These are phyloP conservation scores for Popillia japonica DNA, from an alignment of 1,140 invertebrate genomes.

Conservation along the genomic window DNA sequence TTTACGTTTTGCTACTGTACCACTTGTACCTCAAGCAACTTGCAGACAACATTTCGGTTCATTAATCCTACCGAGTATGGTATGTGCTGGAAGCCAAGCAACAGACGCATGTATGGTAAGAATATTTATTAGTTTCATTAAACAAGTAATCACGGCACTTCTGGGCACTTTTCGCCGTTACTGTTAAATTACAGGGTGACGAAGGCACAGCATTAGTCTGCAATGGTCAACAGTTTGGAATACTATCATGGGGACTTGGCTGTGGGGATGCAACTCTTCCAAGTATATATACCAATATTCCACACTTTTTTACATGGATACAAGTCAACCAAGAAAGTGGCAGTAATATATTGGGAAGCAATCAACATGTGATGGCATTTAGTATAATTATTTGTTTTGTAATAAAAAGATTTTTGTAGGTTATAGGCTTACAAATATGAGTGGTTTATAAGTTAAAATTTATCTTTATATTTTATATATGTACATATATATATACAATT, in stretches of 20 bases:
- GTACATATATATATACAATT: no score
- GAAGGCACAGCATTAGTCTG: background rate
- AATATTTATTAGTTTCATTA: background rate
- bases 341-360: background rate
- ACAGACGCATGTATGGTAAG: background rate
- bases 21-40: background rate
- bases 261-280: background rate
- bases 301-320: conserved; percentile 17
- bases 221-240: background rate
- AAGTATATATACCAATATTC: background rate
- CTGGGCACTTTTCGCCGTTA: background rate
- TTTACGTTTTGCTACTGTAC: background rate
- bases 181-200: background rate
- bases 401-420: background rate
- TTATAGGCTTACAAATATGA: background rate
- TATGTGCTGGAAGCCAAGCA: background rate
- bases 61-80: background rate
- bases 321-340: background rate
- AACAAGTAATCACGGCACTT: no score
- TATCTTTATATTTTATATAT: no score
- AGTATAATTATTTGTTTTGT: background rate
- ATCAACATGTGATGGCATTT: background rate
- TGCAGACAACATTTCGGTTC: background rate
- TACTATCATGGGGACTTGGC: background rate
- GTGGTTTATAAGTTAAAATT: no score